These are phyloP conservation scores for Scomber japonicus DNA, from an alignment of 2,113 vertebrate genomes.

Conservation along the genomic window DNA sequence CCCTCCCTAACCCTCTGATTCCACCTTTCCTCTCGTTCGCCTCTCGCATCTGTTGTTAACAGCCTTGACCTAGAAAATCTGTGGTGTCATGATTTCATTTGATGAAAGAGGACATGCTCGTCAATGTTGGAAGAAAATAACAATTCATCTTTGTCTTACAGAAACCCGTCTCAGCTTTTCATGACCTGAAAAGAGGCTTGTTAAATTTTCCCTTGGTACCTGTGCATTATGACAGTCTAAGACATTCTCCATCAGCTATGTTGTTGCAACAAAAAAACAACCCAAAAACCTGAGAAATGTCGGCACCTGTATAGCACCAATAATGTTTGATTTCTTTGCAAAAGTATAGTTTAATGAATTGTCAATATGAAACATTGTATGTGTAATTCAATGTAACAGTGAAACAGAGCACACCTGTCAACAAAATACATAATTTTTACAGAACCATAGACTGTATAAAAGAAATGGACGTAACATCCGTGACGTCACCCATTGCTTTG, in stretches of 20 bases:
- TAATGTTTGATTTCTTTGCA: slow-evolving; percentile 24
- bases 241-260: not conserved
- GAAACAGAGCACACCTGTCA: slow-evolving; percentile 25
- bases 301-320: not conserved
- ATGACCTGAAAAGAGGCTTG: not conserved
- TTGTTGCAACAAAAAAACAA: not conserved
- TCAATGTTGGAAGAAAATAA: slow-evolving; percentile 14
- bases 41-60: slow-evolving; percentile 18
- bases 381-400: slow-evolving; percentile 42
- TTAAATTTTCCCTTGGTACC: not conserved
- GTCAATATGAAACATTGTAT: slow-evolving; percentile 34
- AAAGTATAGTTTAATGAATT: slow-evolving; percentile 32
- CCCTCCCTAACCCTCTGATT: slow-evolving; percentile 23
- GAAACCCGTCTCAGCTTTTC: slow-evolving; percentile 20
- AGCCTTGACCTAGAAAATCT: slow-evolving; percentile 65
- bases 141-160: not conserved
- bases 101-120: slow-evolving; percentile 42
- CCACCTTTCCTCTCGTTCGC: slow-evolving; percentile 29
- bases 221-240: not conserved
- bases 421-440: slow-evolving; percentile 14
- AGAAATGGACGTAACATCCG: too few relatives aligned
- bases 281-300: not conserved
- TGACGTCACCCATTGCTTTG: too few relatives aligned
- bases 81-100: slow-evolving; percentile 47
- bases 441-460: not conserved